Base-by-base conservation (phyloP, 2,113 vertebrate species). In the Pterocles burchelli region DNA sequence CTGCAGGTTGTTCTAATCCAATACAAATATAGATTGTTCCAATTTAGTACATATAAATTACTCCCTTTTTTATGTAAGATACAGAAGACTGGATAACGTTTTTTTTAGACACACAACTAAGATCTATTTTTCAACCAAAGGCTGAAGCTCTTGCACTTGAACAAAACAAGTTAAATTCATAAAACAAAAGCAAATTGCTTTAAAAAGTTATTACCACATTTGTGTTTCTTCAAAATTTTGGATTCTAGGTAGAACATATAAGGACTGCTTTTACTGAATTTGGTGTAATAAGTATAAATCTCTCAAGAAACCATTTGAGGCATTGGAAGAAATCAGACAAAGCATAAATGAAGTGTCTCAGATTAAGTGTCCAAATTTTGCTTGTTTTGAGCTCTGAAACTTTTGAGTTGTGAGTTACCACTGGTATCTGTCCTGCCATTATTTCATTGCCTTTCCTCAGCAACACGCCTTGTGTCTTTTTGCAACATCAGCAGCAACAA, bases 401-500 rank as follows among this genome's bases (percentile, higher is more conserved):
- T 74, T 83, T 51, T 52, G 76, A 68, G 24, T 17, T 65, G 28
- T 58, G 61, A 85, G 34, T 51, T 85, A 59, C 36, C 21, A 16
- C 22, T 61, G 28, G 21, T 61, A 48, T 48, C 52, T 73, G 20
- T 38, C 28, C 15, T 68, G 17, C 21, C 57, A 58, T 46, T 70
- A 58, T 45, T 92, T 77, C 46, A 65, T 29, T 14, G 9, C 34
- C 55, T 83, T 77, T 85, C n/a, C 34, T 78, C 75, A 63, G 34
- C 62, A 66, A 21, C 34, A 58, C 0, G 7, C 34, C 5, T 58
- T 16, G 31, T 62, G 34, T 66, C 43, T 80, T 93, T 94, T 58
- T 96, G 82, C 71, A 58, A 17, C 12, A 73, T 91, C 90, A 94
- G 85, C 89, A 89, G 49, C 26, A 82, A 73, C 41, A 74, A n/a